These are phyloP conservation scores for Plecturocebus donacophilus DNA, from an alignment of 2,113 vertebrate genomes.

Conservation along the genomic window DNA sequence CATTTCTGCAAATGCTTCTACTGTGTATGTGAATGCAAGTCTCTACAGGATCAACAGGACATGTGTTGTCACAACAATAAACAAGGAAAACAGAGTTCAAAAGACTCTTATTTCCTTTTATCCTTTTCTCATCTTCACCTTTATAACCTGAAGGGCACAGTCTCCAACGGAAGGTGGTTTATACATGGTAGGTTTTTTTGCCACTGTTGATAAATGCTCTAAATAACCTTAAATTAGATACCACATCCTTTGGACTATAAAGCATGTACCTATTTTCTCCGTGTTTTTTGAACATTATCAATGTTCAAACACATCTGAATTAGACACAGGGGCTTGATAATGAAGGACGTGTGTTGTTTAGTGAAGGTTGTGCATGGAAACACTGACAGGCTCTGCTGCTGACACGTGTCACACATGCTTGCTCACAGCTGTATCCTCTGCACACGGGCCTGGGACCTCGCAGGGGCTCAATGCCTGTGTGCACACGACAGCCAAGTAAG, in stretches of 20 bases:
- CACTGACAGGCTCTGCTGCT: accelerated
- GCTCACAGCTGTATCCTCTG: background rate
- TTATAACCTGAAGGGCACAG: background rate
- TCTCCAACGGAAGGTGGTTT: background rate
- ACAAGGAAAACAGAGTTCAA: background rate
- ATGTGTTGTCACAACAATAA: background rate
- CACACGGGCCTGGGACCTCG: background rate
- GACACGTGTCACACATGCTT: accelerated
- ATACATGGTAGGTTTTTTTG: background rate
- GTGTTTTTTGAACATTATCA: background rate
- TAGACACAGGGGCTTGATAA: accelerated
- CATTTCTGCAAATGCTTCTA: accelerated
- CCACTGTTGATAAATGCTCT: background rate
- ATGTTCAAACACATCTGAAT: too few species aligned
- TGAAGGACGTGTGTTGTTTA: background rate
- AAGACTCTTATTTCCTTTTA: background rate
- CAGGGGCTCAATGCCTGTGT: too few species aligned
- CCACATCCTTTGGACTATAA: background rate
- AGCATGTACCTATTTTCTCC: background rate
- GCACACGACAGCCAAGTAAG: background rate
- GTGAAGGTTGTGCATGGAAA: background rate
- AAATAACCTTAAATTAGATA: background rate
- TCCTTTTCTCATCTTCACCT: background rate
- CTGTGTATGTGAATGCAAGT: accelerated
- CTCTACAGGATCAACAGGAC: background rate